These are phyloP conservation scores for Idaea aversata DNA, from an alignment of 2,888 invertebrate species.

Conservation along the genomic window DNA sequence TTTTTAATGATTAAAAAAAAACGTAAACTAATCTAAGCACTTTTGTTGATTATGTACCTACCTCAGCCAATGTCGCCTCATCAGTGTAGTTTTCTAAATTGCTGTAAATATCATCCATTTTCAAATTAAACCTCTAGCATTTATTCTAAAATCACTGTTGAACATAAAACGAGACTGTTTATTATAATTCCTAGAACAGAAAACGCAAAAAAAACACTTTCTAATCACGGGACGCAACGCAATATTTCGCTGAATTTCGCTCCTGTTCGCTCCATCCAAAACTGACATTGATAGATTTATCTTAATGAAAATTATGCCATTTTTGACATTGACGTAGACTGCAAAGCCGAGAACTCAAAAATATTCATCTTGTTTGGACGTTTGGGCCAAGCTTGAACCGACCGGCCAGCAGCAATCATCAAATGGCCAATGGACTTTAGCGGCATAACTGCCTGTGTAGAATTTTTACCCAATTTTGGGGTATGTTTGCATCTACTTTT, in stretches of 20 bases:
- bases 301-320: background rate
- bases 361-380: background rate
- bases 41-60: slow-evolving; percentile 27
- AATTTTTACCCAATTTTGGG: background rate
- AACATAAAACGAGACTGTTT: background rate
- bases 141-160: background rate
- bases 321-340: background rate
- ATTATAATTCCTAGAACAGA: background rate
- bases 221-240: background rate
- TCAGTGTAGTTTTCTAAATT: slow-evolving; percentile 67
- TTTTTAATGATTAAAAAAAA: background rate
- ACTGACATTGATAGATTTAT: background rate
- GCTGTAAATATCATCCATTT: slow-evolving; percentile 62
- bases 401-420: background rate
- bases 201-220: background rate
- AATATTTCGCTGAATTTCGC: background rate
- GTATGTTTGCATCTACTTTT: background rate
- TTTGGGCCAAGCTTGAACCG: background rate
- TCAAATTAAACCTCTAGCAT: slow-evolving; percentile 7
- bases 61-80: slow-evolving; percentile 52
- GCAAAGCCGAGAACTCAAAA: background rate
- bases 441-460: background rate
- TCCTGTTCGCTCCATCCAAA: background rate
- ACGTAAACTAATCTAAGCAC: background rate
- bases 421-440: background rate